Percentiles rank a stretch among this genome's conserved stretches.
Evolutionary conservation across 2,113 vertebrate genomes (phyloP).

Genomic region (Limnothrissa miodon): DNA sequence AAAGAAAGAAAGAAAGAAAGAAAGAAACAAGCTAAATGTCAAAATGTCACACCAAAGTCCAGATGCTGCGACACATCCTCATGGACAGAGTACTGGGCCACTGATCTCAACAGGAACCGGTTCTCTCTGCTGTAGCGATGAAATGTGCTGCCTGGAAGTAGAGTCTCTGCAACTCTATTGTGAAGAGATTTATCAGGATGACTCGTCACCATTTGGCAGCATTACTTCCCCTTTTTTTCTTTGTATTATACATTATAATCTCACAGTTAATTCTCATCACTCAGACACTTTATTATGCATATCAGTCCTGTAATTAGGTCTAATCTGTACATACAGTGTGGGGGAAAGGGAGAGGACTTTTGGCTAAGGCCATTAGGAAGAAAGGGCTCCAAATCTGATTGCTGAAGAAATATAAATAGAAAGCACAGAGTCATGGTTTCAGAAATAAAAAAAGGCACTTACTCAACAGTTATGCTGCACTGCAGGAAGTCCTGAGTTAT

Average conservation of each 20-base stretch:
- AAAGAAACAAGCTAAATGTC: conserved; percentile 2
- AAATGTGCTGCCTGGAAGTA: conserved; percentile 85
- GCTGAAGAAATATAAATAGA: no score
- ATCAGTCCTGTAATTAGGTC: no score
- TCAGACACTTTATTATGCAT: no score
- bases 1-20: no score
- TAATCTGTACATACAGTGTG: no score
- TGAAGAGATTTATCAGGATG: not conserved
- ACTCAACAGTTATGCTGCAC: conserved; percentile 81
- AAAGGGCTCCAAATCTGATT: not conserved
- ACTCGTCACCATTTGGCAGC: no score
- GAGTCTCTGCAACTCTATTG: conserved; percentile 78
- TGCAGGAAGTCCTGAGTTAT: conserved; percentile 86
- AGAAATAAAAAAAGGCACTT: conserved; percentile 54
- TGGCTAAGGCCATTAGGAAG: not conserved
- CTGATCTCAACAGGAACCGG: conserved; percentile 76
- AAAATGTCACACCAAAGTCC: conserved; percentile 81
- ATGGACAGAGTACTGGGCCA: conserved; percentile 71
- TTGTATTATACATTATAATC: no score
- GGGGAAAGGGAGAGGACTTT: no score
- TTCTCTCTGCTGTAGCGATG: conserved; percentile 73
- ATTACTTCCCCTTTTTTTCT: not conserved
- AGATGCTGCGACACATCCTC: conserved; percentile 76
- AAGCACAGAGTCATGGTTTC: not conserved
- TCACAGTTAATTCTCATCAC: not conserved